Conservation (phyloP, 2,113 vertebrate species). For the Caracal caracal region DNA sequence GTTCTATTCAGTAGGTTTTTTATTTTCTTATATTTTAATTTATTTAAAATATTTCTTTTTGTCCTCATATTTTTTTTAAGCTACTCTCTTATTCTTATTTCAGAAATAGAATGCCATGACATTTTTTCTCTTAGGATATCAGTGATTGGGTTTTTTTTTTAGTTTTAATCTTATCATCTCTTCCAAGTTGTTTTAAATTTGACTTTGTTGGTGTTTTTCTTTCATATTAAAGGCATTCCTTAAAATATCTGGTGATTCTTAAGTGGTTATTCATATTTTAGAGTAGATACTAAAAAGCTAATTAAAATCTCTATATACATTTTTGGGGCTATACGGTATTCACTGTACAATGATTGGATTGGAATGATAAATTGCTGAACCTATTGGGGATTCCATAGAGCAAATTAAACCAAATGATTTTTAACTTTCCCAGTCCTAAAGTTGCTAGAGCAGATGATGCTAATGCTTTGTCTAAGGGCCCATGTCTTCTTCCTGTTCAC, state of each 20-base stretch:
- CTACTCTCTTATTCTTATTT: background rate
- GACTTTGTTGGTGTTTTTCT: background rate
- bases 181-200: constrained; percentile 30
- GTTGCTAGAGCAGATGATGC: background rate
- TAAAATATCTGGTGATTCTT: constrained; percentile 9
- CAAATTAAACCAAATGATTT: background rate
- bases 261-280: background rate
- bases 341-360: background rate
- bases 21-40: background rate
- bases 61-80: background rate
- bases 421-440: background rate
- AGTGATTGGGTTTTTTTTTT: background rate
- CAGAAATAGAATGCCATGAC: background rate
- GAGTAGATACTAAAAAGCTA: background rate
- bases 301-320: background rate
- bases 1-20: background rate
- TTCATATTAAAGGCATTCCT: background rate
- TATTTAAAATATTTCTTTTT: background rate
- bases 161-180: background rate
- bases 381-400: background rate
- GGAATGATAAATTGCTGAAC: background rate
- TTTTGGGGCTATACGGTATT: background rate
- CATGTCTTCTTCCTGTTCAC: background rate
- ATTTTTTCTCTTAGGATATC: background rate
- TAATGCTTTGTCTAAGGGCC: background rate